These are phyloP conservation scores for Erpornis zantholeuca DNA, from an alignment of 2,113 vertebrate genomes.

Conservation along the genomic window DNA sequence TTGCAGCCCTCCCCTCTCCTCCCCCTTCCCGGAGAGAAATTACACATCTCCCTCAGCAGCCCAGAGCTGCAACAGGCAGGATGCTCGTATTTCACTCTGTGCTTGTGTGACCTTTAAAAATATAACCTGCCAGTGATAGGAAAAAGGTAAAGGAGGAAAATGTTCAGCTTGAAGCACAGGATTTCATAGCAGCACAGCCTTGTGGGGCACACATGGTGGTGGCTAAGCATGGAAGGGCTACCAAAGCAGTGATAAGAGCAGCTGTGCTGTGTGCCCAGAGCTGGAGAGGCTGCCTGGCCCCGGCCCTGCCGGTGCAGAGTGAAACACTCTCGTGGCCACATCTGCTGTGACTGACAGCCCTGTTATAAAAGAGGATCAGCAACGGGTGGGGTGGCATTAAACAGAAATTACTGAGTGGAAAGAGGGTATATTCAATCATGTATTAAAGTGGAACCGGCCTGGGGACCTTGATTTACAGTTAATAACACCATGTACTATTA, in stretches of 20 bases:
- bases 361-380: not conserved
- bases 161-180: not conserved
- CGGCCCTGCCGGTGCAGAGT: fast-evolving
- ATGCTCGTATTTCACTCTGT: not conserved
- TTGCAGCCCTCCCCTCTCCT: not conserved
- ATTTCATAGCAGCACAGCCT: not conserved
- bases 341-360: not conserved
- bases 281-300: not conserved
- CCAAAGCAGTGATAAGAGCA: not conserved
- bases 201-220: not conserved
- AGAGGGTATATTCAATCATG: not conserved
- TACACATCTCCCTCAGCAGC: not conserved
- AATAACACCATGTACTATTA: not conserved
- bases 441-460: not conserved
- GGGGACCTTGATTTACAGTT: not conserved
- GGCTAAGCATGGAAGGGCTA: not conserved
- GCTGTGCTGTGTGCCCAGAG: not conserved
- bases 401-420: not conserved
- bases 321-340: fast-evolving
- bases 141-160: not conserved
- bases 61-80: not conserved
- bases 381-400: not conserved
- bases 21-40: not conserved
- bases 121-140: not conserved
- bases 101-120: not conserved